A percentile compares a stretch with the other conserved stretches of the same genome.
phyloP scores from a whole-genome alignment of 2,888 invertebrate species.

The Linnaemya vulpina region DNA sequence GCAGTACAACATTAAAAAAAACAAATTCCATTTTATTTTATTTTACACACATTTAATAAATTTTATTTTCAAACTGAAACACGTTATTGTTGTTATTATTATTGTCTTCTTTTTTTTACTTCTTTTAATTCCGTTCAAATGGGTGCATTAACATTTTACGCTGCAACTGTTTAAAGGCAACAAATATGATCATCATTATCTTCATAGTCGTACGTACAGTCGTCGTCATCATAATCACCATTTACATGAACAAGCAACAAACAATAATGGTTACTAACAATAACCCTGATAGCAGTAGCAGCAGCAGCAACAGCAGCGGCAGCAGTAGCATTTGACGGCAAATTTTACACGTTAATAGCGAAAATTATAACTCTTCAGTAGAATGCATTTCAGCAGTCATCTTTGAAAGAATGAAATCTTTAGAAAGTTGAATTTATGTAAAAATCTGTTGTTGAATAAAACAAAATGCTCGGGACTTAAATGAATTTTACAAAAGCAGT shows the following conservation, averaged over 20 bases:
- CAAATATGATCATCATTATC: slow-evolving; percentile 18
- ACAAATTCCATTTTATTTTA: slow-evolving; percentile 27
- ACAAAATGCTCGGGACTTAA: too few species aligned
- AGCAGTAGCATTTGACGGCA: slow-evolving; percentile 6
- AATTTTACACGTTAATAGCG: slow-evolving; percentile 36
- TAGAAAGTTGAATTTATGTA: not conserved
- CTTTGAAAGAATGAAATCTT: slow-evolving; percentile 20
- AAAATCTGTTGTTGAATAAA: too few species aligned
- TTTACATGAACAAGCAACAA: slow-evolving; percentile 21
- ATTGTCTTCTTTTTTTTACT: slow-evolving; percentile 17
- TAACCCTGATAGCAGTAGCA: slow-evolving; percentile 17
- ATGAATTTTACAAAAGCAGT: too few species aligned
- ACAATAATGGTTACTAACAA: slow-evolving; percentile 38
- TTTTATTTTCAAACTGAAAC: slow-evolving; percentile 41
- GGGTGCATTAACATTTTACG: slow-evolving; percentile 70
- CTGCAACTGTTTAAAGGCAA: slow-evolving; percentile 59
- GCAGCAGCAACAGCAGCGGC: not conserved
- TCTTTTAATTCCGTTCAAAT: slow-evolving; percentile 60
- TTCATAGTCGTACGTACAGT: not conserved
- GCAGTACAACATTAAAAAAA: slow-evolving; percentile 20
- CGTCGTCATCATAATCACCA: slow-evolving; percentile 33
- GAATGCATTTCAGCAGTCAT: slow-evolving; percentile 16
- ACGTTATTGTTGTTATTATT: slow-evolving; percentile 49
- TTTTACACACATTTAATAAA: slow-evolving; percentile 48
- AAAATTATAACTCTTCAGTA: slow-evolving; percentile 44